Conservation (phyloP, 2,797 vertebrate species). For the Halcyon badia region DNA sequence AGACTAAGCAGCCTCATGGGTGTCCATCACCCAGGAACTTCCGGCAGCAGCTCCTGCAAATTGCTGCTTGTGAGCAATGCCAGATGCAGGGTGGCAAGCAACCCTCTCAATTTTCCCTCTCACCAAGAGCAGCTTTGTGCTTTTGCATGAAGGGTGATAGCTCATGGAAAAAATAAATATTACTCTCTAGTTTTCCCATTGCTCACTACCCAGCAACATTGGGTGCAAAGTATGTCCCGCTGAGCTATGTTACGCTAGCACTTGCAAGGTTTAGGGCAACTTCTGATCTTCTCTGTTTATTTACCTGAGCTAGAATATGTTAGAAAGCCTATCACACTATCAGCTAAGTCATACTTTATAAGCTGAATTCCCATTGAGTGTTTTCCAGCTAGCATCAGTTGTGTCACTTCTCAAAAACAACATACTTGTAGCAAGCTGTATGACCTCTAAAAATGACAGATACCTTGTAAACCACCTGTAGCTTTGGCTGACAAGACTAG, state of each 20-base stretch:
- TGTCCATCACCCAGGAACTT: neutral
- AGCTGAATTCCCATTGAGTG: neutral
- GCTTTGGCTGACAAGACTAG: neutral
- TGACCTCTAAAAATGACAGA: neutral
- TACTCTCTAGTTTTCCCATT: neutral
- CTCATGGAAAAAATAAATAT: neutral
- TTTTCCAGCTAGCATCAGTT: neutral
- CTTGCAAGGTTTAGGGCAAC: neutral
- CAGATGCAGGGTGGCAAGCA: neutral
- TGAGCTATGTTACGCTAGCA: neutral
- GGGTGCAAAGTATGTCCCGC: neutral
- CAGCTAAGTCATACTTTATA: neutral
- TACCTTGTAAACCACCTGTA: neutral
- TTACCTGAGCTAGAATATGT: neutral
- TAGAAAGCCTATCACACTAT: neutral
- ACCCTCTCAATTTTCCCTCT: neutral
- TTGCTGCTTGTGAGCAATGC: accelerated
- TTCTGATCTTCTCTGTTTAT: neutral
- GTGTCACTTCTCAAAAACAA: neutral
- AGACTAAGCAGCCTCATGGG: neutral
- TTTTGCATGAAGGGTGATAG: neutral
- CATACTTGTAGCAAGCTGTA: neutral
- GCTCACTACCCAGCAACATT: neutral
- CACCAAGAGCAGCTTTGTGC: neutral
- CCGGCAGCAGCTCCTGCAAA: neutral